Evolutionary conservation across 2,888 invertebrate species (phyloP).

Genomic region (Parapristionchus giblindavisi): DNA sequence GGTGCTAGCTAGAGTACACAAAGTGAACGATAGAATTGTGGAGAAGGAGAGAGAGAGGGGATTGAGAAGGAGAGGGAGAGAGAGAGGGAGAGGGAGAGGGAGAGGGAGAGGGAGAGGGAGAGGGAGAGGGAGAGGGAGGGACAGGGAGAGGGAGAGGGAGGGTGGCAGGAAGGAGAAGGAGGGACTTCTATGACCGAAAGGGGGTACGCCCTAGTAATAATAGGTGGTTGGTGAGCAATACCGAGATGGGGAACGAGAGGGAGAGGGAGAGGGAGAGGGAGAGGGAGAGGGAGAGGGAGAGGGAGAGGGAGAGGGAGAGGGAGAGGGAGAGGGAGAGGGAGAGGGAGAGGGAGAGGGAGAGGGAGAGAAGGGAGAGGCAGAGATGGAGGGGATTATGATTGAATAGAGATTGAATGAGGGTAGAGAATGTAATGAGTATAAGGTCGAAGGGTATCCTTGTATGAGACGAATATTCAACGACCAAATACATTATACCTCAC

Average conservation of each 20-base stretch:
- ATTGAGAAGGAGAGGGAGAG: background rate
- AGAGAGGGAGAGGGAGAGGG: too few relatives aligned
- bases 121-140: too few relatives aligned
- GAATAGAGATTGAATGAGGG: background rate
- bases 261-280: background rate
- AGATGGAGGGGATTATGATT: slow-evolving; percentile 13
- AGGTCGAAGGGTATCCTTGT: slow-evolving; percentile 3
- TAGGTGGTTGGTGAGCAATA: too few relatives aligned
- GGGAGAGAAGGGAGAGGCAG: background rate
- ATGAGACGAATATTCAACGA: background rate
- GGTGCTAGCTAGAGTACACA: slow-evolving; percentile 3
- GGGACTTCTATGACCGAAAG: too few relatives aligned
- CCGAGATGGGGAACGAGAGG: background rate
- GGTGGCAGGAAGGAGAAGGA: too few relatives aligned
- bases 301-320: background rate
- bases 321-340: background rate
- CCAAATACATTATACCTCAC: background rate
- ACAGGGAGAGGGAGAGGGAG: too few relatives aligned
- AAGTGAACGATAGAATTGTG: background rate
- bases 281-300: too few relatives aligned
- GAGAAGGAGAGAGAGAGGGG: slow-evolving; percentile 15
- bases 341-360: background rate
- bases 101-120: background rate
- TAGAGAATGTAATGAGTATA: slow-evolving; percentile 9
- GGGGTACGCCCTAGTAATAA: slow-evolving; percentile 10